Conservation (phyloP, 2,888 invertebrate genomes). For the Gastrophysa polygoni region DNA sequence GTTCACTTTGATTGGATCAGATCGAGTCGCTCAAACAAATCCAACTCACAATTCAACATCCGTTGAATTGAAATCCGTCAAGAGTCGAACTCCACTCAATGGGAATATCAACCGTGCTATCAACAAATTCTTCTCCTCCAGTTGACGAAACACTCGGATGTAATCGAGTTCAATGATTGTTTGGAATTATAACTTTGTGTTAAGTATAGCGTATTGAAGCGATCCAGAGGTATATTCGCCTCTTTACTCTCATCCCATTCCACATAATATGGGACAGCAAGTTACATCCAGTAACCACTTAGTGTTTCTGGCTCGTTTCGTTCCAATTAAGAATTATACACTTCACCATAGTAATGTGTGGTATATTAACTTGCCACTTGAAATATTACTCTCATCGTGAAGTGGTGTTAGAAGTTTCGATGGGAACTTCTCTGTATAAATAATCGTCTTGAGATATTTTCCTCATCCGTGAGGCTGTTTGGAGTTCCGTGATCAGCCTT, state of each 20-base stretch:
- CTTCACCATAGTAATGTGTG: constrained; percentile 24
- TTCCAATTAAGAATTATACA: constrained; percentile 29
- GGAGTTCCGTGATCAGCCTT: not conserved
- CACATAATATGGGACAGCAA: constrained; percentile 30
- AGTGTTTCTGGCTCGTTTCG: constrained; percentile 18
- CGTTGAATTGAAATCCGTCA: too few species aligned
- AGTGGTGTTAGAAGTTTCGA: constrained; percentile 22
- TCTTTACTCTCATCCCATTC: not conserved
- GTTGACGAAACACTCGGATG: too few species aligned
- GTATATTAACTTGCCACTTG: constrained; percentile 35
- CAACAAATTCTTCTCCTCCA: too few species aligned
- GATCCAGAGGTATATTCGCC: not conserved
- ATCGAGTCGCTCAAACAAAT: too few species aligned
- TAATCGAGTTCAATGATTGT: too few species aligned
- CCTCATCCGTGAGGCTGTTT: not conserved
- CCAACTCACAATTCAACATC: too few species aligned
- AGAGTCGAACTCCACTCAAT: too few species aligned
- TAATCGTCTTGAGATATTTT: constrained; percentile 4
- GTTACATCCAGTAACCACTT: constrained; percentile 31
- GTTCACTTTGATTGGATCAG: too few species aligned
- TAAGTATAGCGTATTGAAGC: too few species aligned
- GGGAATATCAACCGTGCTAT: too few species aligned
- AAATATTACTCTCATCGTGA: constrained; percentile 20
- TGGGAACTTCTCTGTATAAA: constrained; percentile 14
- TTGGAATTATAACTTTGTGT: too few species aligned